phyloP scores from a whole-genome alignment of 2,888 invertebrate genomes.

The Chrysodeixis includens region DNA sequence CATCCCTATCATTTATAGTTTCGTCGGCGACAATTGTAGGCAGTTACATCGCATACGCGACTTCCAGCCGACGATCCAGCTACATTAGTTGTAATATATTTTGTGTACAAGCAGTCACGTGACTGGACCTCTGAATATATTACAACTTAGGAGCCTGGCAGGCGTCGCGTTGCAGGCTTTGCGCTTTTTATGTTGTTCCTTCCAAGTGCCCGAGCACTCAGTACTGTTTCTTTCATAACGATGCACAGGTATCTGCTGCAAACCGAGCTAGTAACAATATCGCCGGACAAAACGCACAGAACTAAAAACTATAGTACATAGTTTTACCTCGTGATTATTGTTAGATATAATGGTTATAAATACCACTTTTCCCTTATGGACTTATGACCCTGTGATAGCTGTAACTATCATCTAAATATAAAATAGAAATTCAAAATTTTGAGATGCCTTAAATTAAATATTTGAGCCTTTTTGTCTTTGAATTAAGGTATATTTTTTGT shows the following conservation, averaged over 20 bases:
- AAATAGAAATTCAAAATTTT: slow-evolving; percentile 33
- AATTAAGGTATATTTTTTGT: slow-evolving; percentile 10
- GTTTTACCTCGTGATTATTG: slow-evolving; percentile 51
- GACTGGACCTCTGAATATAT: not conserved
- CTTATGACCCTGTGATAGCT: slow-evolving; percentile 53
- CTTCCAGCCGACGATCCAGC: slow-evolving; percentile 19
- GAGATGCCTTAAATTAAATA: slow-evolving; percentile 45
- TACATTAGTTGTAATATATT: slow-evolving; percentile 20
- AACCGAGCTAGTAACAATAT: slow-evolving; percentile 15
- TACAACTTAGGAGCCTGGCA: slow-evolving; percentile 8
- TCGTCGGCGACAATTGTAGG: slow-evolving; percentile 18
- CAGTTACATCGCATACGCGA: slow-evolving; percentile 11
- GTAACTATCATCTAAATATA: slow-evolving; percentile 43
- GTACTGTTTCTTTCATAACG: slow-evolving; percentile 9
- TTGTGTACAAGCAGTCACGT: not conserved
- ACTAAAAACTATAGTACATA: slow-evolving; percentile 45
- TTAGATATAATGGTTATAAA: slow-evolving; percentile 45
- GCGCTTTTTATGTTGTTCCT: not conserved
- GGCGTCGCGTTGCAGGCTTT: slow-evolving; percentile 23
- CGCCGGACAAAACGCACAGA: slow-evolving; percentile 36
- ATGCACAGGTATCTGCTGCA: slow-evolving; percentile 5
- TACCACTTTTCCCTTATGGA: slow-evolving; percentile 36
- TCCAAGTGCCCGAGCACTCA: slow-evolving; percentile 7
- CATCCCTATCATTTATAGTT: slow-evolving; percentile 48
- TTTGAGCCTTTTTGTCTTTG: slow-evolving; percentile 18